Conservation (phyloP, 2,888 invertebrate species). For the Agrilus cyanescens region DNA sequence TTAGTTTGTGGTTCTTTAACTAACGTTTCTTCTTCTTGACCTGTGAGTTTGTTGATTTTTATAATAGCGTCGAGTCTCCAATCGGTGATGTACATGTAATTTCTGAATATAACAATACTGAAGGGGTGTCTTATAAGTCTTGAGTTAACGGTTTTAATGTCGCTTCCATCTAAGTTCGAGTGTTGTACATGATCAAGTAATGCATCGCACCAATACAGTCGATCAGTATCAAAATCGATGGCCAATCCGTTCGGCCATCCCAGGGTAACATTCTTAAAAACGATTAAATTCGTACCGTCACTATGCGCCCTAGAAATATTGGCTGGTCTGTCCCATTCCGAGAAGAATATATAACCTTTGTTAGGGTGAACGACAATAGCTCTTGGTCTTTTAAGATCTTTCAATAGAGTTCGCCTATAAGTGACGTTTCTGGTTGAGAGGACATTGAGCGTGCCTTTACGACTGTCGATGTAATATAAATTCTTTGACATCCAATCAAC, state of each 20-base stretch:
- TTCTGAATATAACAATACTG: conserved; percentile 79
- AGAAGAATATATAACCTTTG: conserved; percentile 86
- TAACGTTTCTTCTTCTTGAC: conserved; percentile 75
- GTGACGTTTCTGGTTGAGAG: conserved; percentile 78
- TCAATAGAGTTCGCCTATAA: conserved; percentile 69
- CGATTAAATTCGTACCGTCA: conserved; percentile 76
- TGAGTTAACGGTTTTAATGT: conserved; percentile 81
- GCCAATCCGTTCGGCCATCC: conserved; percentile 98
- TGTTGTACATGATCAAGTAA: conserved; percentile 92
- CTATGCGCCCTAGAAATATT: conserved; percentile 88
- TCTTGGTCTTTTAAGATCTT: conserved; percentile 81
- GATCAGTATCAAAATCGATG: conserved; percentile 77
- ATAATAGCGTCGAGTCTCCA: conserved; percentile 94
- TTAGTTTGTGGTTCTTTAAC: conserved; percentile 84
- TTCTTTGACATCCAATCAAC: conserved; percentile 95
- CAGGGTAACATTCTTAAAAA: conserved; percentile 81
- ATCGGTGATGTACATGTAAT: conserved; percentile 94
- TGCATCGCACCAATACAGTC: conserved; percentile 97
- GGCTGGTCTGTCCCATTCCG: conserved; percentile 93
- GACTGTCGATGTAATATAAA: conserved; percentile 88
- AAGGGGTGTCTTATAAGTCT: conserved; percentile 80
- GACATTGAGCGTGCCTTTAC: conserved; percentile 89
- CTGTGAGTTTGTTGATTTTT: conserved; percentile 76
- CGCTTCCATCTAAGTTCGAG: conserved; percentile 79
- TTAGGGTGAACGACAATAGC: conserved; percentile 97